These are phyloP conservation scores for Catharus ustulatus DNA, from an alignment of 2,797 vertebrate species.

Conservation along the genomic window DNA sequence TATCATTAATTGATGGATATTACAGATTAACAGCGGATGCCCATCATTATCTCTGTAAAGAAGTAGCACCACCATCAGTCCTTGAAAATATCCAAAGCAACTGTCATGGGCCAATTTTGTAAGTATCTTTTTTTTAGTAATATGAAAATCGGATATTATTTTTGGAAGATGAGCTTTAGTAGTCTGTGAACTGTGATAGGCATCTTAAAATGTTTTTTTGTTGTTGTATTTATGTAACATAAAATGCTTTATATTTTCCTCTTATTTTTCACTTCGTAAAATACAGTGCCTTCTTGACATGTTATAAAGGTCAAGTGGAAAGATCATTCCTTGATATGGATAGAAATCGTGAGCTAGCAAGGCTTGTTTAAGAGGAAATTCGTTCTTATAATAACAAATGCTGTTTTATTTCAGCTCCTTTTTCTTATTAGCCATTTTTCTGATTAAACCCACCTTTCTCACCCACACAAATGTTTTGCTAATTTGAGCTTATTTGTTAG, in stretches of 20 bases:
- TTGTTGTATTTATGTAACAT: not conserved
- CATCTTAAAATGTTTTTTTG: not conserved
- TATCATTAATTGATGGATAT: slow-evolving; percentile 95
- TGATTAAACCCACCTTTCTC: not conserved
- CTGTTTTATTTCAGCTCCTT: not conserved
- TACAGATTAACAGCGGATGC: slow-evolving; percentile 92
- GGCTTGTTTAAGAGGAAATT: not conserved
- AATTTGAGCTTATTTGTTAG: not conserved
- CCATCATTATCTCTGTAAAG: slow-evolving; percentile 96
- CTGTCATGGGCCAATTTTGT: slow-evolving; percentile 96
- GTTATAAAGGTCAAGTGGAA: not conserved
- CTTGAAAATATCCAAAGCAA: slow-evolving; percentile 92
- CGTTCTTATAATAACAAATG: not conserved
- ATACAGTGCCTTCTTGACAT: not conserved
- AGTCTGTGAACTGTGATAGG: not conserved
- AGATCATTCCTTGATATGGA: not conserved
- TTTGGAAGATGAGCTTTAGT: not conserved
- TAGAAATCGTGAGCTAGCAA: not conserved
- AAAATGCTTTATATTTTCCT: not conserved
- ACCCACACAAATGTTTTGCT: not conserved
- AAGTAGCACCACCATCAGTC: slow-evolving; percentile 89
- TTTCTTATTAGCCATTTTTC: not conserved
- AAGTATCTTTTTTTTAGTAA: slow-evolving; percentile 68
- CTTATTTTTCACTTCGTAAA: not conserved
- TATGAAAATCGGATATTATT: not conserved